These are phyloP conservation scores for Cyclophora albipunctata DNA, from an alignment of 2,888 invertebrate species.

Conservation along the genomic window DNA sequence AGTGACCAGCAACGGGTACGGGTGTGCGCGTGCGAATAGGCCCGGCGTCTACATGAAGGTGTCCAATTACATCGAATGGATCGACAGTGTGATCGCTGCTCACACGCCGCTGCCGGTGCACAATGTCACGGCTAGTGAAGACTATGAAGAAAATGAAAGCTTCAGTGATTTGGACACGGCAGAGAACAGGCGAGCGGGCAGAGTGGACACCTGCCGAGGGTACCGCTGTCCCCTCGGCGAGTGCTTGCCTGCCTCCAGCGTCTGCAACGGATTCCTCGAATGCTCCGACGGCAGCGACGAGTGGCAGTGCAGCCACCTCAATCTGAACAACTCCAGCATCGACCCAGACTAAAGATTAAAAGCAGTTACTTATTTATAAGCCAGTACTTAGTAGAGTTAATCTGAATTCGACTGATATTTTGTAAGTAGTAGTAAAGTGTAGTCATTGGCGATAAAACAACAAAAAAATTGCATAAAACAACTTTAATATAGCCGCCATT, in stretches of 20 bases:
- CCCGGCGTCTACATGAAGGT: conserved; percentile 90
- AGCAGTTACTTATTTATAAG: conserved; percentile 37
- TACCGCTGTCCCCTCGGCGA: conserved; percentile 85
- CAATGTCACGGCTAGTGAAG: conserved; percentile 25
- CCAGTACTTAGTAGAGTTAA: conserved; percentile 53
- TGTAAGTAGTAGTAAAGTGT: conserved; percentile 47
- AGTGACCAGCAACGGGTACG: conserved; percentile 87
- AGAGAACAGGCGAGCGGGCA: conserved; percentile 48
- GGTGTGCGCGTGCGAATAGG: conserved; percentile 84
- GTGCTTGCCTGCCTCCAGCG: conserved; percentile 80
- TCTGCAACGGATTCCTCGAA: conserved; percentile 86
- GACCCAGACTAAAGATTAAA: conserved; percentile 45
- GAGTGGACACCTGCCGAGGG: conserved; percentile 75
- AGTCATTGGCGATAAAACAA: too few relatives aligned
- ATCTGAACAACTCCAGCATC: conserved; percentile 39
- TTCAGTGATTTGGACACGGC: conserved; percentile 60
- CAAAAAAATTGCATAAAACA: conserved; percentile 18
- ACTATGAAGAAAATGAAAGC: conserved; percentile 44
- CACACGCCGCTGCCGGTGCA: conserved; percentile 43
- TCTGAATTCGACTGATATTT: conserved; percentile 68
- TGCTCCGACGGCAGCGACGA: conserved; percentile 86
- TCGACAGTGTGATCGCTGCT: conserved; percentile 71
- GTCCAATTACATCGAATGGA: conserved; percentile 83
- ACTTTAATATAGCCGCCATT: conserved; percentile 29
- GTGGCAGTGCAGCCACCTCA: conserved; percentile 67